Evolutionary conservation across 2,888 invertebrate genomes (phyloP).

Genomic region (Lathronympha strigana): DNA sequence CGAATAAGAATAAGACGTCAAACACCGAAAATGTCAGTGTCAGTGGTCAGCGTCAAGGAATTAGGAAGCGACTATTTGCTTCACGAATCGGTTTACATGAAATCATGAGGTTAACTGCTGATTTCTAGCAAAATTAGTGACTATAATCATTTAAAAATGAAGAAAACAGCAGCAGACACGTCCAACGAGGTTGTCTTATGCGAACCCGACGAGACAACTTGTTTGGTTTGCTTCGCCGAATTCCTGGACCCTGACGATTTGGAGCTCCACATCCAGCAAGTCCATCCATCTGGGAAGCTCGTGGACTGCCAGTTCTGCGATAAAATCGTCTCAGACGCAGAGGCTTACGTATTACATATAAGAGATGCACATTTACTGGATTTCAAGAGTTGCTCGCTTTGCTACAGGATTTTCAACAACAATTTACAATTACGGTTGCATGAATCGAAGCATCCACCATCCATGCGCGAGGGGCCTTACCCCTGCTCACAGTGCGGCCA

Average conservation of each 20-base stretch:
- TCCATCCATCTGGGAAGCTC: slow-evolving; percentile 52
- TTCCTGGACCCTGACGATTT: slow-evolving; percentile 70
- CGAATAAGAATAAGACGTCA: slow-evolving; percentile 13
- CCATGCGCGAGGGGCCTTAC: slow-evolving; percentile 41
- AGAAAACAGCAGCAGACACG: neutral
- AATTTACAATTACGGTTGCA: slow-evolving; percentile 49
- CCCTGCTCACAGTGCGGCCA: slow-evolving; percentile 63
- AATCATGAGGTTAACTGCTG: neutral
- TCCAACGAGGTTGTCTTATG: slow-evolving; percentile 9
- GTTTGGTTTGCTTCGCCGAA: slow-evolving; percentile 63
- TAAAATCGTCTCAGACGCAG: slow-evolving; percentile 48
- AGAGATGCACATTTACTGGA: slow-evolving; percentile 56
- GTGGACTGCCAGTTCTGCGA: slow-evolving; percentile 61
- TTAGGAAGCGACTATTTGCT: neutral
- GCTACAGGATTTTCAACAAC: slow-evolving; percentile 58
- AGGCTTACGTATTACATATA: slow-evolving; percentile 61
- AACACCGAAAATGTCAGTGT: no score
- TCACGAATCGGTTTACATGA: neutral
- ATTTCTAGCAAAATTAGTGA: neutral
- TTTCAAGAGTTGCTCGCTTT: slow-evolving; percentile 59
- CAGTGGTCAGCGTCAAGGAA: no score
- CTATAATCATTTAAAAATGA: slow-evolving; percentile 13
- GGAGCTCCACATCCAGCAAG: slow-evolving; percentile 58
- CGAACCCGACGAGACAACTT: slow-evolving; percentile 58
- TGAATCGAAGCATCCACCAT: slow-evolving; percentile 55